These are phyloP conservation scores for Blennius ocellaris DNA, from an alignment of 2,113 vertebrate species.

Conservation along the genomic window DNA sequence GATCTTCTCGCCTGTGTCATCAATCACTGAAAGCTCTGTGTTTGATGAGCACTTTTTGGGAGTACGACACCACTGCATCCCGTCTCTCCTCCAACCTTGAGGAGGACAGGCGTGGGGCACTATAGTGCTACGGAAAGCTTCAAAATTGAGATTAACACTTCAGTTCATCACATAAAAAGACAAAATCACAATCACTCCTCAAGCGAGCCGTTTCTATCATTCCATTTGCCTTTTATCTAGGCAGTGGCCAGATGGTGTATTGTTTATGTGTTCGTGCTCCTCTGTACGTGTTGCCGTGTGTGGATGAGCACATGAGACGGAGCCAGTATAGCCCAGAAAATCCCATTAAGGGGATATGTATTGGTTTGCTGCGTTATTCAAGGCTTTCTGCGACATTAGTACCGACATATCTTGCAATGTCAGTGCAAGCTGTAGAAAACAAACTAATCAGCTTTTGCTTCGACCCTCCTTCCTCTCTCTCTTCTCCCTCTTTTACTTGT, in stretches of 20 bases:
- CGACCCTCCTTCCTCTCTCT: slow-evolving; percentile 16
- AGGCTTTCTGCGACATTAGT: slow-evolving; percentile 72
- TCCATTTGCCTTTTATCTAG: slow-evolving; percentile 62
- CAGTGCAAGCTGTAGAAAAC: slow-evolving; percentile 63
- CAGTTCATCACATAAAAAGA: slow-evolving; percentile 58
- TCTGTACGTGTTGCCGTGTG: slow-evolving; percentile 19
- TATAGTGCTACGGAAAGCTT: slow-evolving; percentile 35
- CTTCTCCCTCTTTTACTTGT: slow-evolving; percentile 39
- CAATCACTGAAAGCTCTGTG: slow-evolving; percentile 26
- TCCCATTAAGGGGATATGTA: slow-evolving; percentile 74
- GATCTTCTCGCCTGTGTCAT: slow-evolving; percentile 32
- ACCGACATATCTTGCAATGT: slow-evolving; percentile 71
- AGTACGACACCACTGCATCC: slow-evolving; percentile 15
- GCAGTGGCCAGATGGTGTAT: slow-evolving; percentile 56
- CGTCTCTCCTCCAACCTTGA: slow-evolving; percentile 52
- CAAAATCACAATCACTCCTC: slow-evolving; percentile 68
- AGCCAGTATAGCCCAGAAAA: slow-evolving; percentile 64
- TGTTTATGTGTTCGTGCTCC: slow-evolving; percentile 35
- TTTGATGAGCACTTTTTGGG: slow-evolving; percentile 54
- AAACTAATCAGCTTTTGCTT: slow-evolving; percentile 69
- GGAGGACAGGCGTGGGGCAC: slow-evolving; percentile 43
- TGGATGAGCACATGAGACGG: slow-evolving; percentile 20
- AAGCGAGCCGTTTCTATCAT: slow-evolving; percentile 54
- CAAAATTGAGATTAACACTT: slow-evolving; percentile 68
- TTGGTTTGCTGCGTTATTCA: slow-evolving; percentile 71